A percentile compares a stretch with the other conserved stretches of the same genome.
Evolutionary conservation across 2,797 vertebrate genomes (phyloP).

Genomic region (Catharus ustulatus): DNA sequence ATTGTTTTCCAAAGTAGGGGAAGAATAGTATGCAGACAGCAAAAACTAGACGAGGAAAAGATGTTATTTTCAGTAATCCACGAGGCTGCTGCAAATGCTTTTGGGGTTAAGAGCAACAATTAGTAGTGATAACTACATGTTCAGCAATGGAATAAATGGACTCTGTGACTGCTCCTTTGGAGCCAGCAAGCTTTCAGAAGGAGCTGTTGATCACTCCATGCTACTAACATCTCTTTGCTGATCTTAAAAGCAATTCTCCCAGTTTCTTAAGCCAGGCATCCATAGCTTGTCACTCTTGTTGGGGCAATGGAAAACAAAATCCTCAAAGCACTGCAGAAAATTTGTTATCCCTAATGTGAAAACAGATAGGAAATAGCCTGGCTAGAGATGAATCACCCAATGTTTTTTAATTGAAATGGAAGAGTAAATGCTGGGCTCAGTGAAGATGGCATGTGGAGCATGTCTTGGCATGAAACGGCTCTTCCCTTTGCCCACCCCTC

Average conservation of each 20-base stretch:
- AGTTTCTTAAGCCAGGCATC: neutral
- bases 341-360: conserved; percentile 23
- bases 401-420: conserved; percentile 25
- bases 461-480: conserved; percentile 25
- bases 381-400: conserved; percentile 43
- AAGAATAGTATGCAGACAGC: neutral
- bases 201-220: neutral
- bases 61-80: neutral
- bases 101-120: conserved; percentile 46
- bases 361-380: conserved; percentile 43
- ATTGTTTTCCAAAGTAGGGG: neutral
- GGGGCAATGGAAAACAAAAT: neutral
- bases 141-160: conserved; percentile 23
- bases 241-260: conserved; percentile 16
- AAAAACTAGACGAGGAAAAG: neutral
- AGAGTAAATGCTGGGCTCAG: conserved; percentile 4
- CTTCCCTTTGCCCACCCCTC: conserved; percentile 30
- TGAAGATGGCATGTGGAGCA: conserved; percentile 37
- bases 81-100: neutral
- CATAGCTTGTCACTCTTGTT: neutral
- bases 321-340: conserved; percentile 49
- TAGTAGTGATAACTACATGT: neutral
- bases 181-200: conserved; percentile 33
- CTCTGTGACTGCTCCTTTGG: neutral
- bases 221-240: neutral